Evolutionary conservation across 1,140 invertebrate species (phyloP), one percentile per base, ranked within the genome.

Genomic region (Himalopsyche phryganea): DNA sequence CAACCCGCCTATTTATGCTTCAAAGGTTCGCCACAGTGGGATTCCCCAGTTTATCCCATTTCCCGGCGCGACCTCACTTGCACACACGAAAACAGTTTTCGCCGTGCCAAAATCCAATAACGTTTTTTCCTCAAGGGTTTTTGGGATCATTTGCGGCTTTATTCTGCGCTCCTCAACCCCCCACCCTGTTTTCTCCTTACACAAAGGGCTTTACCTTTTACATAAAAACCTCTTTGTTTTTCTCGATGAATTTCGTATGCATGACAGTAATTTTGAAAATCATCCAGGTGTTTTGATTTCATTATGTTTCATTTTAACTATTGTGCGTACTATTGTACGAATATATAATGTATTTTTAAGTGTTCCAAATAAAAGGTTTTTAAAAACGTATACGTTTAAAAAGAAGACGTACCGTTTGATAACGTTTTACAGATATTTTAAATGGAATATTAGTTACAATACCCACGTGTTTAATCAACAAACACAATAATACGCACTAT

Each of bases 131-230:
- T 55, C 46, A 47, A 50, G 49, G 59, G 59, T 61, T 56, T 56
- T 51, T 41, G 53, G 58, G 59, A 61, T 61, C 59, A 61, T 61
- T 61, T 61, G 59, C 51, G 59, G 52, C 52, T 61, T 61, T 61
- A 44, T 56, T 14, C 45, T 19, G 20, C 40, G 35, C 55, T 45
- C 46, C 28, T 49, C 54, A 41, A 33, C 50, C 50, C 40, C 33
- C 9, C 9, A 5, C 23, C 23, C 23, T 28, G 23, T n/a, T n/a
- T n/a, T n/a, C n/a, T 51, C 46, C 14, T 47, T 32, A 13, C 33
- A 48, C 59, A 51, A 54, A 56, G 40, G 33, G 32, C 32, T 17
- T 41, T 18, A 53, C 44, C 50, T 35, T 18, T 32, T 32, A 40
- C 6, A 45, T 50, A 41, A 38, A 56, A 46, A 33, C 40, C 49